Conservation (phyloP, 2,797 vertebrate species). For the Gallirallus australis region DNA sequence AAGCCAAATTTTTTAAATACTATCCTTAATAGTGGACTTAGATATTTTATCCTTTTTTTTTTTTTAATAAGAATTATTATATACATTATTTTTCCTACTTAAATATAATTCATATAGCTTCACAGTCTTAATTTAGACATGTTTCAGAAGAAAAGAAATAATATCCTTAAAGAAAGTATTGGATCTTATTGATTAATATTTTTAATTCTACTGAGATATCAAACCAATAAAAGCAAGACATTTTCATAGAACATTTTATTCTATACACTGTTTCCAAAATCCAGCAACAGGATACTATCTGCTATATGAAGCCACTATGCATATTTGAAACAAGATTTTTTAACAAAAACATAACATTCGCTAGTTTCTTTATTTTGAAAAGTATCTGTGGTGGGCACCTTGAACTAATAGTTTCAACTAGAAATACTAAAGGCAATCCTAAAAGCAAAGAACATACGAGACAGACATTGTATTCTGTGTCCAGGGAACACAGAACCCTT, state of each 20-base stretch:
- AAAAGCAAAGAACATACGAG: neutral
- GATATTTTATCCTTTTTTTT: neutral
- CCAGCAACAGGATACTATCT: neutral
- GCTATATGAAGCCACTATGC: rapidly evolving
- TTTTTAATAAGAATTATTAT: neutral
- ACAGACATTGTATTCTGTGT: neutral
- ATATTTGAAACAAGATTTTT: neutral
- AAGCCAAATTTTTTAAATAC: neutral
- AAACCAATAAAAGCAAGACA: neutral
- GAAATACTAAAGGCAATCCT: neutral
- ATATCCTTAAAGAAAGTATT: neutral
- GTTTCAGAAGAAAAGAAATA: neutral
- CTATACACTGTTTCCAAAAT: neutral
- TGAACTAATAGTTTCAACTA: neutral
- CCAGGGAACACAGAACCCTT: neutral
- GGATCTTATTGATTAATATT: neutral
- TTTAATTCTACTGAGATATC: neutral
- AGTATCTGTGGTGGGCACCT: neutral
- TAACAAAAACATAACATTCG: neutral
- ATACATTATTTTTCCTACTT: neutral
- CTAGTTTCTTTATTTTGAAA: neutral
- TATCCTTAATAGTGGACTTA: neutral
- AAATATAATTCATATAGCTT: neutral
- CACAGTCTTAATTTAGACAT: neutral
- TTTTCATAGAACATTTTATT: neutral